A percentile compares a stretch with the other conserved stretches of the same genome.
These are phyloP conservation scores for Drosophila acutilabella DNA, from an alignment of 2,888 invertebrate genomes.

Conservation along the genomic window DNA sequence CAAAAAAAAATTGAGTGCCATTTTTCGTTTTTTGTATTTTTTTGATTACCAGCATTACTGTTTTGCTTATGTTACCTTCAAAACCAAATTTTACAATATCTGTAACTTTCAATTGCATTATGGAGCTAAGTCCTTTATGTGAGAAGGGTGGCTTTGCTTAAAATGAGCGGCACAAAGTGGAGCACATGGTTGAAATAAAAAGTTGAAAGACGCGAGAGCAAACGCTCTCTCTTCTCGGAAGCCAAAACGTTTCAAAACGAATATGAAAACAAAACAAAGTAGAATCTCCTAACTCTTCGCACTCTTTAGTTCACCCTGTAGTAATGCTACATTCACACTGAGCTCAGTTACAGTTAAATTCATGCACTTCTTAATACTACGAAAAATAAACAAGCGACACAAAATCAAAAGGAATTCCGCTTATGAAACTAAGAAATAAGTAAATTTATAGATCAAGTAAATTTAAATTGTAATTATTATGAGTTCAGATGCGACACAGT, in stretches of 20 bases:
- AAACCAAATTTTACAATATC: slow-evolving; percentile 1
- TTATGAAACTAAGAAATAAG: too few relatives aligned
- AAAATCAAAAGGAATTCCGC: too few relatives aligned
- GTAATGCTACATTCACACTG: background rate
- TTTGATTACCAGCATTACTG: slow-evolving; percentile 21
- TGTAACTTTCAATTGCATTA: background rate
- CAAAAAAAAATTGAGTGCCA: slow-evolving; percentile 9
- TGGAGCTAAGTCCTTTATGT: background rate
- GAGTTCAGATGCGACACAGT: too few relatives aligned
- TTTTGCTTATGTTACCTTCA: slow-evolving; percentile 4
- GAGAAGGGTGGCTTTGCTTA: background rate
- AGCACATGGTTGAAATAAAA: background rate
- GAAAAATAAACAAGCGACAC: too few relatives aligned
- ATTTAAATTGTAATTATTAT: too few relatives aligned
- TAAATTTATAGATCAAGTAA: too few relatives aligned
- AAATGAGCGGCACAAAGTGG: slow-evolving; percentile 5
- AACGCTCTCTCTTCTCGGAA: background rate
- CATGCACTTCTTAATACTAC: too few relatives aligned
- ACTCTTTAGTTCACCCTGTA: background rate
- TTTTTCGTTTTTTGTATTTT: slow-evolving; percentile 17
- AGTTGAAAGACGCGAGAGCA: background rate
- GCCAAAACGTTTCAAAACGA: background rate
- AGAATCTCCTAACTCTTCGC: background rate
- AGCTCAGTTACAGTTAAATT: background rate
- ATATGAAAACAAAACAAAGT: background rate